Base-by-base conservation (phyloP, 2,797 vertebrate species). In the Microchirus variegatus region DNA sequence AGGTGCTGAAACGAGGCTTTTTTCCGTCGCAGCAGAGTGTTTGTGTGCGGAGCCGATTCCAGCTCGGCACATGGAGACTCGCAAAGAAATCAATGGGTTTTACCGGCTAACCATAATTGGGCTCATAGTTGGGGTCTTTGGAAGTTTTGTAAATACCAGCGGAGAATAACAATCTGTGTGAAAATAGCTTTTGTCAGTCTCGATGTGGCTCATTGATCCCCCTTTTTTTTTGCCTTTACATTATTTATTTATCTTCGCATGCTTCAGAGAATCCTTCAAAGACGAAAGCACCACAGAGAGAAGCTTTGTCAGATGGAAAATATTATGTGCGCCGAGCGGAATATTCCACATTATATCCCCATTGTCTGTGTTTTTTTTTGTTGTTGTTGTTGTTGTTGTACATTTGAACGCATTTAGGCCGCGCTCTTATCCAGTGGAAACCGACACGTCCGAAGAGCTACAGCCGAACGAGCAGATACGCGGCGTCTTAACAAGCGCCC, bases 61-160 rank as follows among this genome's bases (percentile, higher is more conserved):
- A 77, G 73, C 75, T 73, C 63, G 76, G 67, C 74, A 72, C 67
- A 67, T 7, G 53, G 71, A 82, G 80, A 64, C 61, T 63, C n/a
- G 77, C 81, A 76, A 76, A 86, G 71, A 87, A 89, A 90, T 87
- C 87, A 71, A 83, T 90, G 78, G 84, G 46, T 83, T 89, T 87
- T 85, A 83, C 79, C 71, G 81, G 77, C 77, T 57, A 69, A 77
- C 62, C 61, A 79, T 86, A 87, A 90, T 87, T 86, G 81, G 78
- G 65, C 84, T 81, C 65, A 63, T 71, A 80, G 70, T 68, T 57
- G 64, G 13, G 75, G 62, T 81, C 71, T 83, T 70, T 83, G 75
- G 58, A 82, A 80, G 82, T 86, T 82, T 74, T 70, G 72, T 84
- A 84, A 83, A 87, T 77, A 82, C 70, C 70, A 80, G 40, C 57